Evolutionary conservation across 2,888 invertebrate genomes (phyloP).

Genomic region (Pterostichus madidus): DNA sequence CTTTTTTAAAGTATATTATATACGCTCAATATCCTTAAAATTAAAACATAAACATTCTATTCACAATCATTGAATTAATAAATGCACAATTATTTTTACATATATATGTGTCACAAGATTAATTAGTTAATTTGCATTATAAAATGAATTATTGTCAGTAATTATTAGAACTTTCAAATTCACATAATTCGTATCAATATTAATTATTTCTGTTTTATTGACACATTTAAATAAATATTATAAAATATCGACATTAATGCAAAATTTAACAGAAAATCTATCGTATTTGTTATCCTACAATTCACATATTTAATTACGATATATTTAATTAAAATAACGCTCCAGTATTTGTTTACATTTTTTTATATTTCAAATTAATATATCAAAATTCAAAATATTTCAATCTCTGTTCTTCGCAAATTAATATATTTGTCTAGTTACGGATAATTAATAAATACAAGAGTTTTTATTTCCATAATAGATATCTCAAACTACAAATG

Average conservation of each 20-base stretch:
- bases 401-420: no score
- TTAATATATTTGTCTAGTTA: no score
- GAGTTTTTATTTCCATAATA: no score
- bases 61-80: background rate
- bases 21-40: background rate
- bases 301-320: no score
- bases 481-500: no score
- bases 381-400: no score
- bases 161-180: conserved; percentile 21
- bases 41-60: conserved; percentile 6
- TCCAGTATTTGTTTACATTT: no score
- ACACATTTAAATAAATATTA: conserved; percentile 43
- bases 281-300: background rate
- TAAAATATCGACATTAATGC: background rate
- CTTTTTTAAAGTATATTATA: background rate
- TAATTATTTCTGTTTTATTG: conserved; percentile 1
- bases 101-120: conserved; percentile 29
- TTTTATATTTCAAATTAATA: no score
- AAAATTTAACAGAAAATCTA: background rate
- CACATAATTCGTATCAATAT: conserved; percentile 5
- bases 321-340: no score
- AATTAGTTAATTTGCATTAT: conserved; percentile 42
- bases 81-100: background rate
- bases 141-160: conserved; percentile 13
- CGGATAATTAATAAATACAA: no score